Conservation (phyloP, 2,797 vertebrate genomes). For the Aselliscus stoliczkanus region DNA sequence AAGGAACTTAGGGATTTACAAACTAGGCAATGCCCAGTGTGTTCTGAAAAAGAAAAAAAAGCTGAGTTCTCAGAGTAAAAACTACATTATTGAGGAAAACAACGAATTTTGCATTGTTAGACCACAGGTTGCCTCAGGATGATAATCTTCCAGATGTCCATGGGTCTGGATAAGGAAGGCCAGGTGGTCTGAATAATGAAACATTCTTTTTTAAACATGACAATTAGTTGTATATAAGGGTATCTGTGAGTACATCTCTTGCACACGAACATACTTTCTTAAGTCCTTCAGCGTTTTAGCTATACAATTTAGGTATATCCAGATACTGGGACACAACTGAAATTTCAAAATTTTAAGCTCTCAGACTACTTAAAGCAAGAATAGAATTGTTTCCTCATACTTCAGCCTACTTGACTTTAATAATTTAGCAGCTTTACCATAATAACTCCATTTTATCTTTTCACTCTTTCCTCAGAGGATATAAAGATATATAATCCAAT, state of each 20-base stretch:
- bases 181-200: neutral
- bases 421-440: neutral
- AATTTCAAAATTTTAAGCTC: neutral
- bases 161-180: neutral
- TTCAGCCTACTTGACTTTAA: neutral
- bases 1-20: neutral
- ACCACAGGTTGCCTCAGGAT: neutral
- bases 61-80: neutral
- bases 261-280: neutral
- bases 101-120: neutral
- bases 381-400: neutral
- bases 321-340: neutral
- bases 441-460: neutral
- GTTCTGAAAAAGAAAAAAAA: neutral
- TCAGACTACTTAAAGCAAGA: neutral
- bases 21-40: neutral
- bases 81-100: neutral
- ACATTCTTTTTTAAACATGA: neutral
- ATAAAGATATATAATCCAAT: neutral
- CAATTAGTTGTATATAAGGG: neutral
- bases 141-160: neutral
- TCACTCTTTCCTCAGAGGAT: neutral
- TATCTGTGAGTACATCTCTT: neutral
- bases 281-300: neutral
- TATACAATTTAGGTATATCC: neutral